Evolutionary conservation across 2,797 vertebrate species (phyloP), one percentile per base, ranked within the genome.

Genomic region (Ctenochaetus hawaiiensis): DNA sequence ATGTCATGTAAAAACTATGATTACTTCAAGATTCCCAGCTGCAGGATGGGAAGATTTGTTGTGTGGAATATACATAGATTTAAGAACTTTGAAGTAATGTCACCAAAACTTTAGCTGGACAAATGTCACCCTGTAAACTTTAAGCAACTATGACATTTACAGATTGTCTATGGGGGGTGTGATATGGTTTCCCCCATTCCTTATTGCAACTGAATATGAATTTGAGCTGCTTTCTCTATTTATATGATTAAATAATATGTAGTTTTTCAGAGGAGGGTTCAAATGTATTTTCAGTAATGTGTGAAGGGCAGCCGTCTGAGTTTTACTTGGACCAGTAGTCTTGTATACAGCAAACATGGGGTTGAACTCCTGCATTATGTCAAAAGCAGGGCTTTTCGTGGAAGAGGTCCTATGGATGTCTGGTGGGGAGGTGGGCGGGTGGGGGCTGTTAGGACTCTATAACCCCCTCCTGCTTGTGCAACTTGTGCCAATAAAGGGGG

Each of bases 401-500:
- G 26, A 45, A 26, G 7, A 14, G 6, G 45, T 63, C 57, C 60
- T 66, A 22, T 72, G 63, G 47, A 41, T 58, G 67, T 39, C 10
- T 8, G 7, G 44, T 7, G 23, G 8, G 16, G 17, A 49, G 9
- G 43, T 20, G 6, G 26, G 12, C 58, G 13, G 56, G 30, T 34
- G 30, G 7, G 16, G 17, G 53, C 4, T 22, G 14, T 54, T 51
- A 39, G 17, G 41, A 16, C 23, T 77, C 67, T 71, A 43, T 74
- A 60, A 47, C 72, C 53, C 76, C 48, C 63, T 63, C 49, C 58
- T 63, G 37, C 48, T 74, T 69, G 62, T 85, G 58, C 72, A 68
- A 60, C n/a, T 71, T 89, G 52, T 89, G 80, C 86, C 86, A 85
- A 26, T 72, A 53, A 71, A 83, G 80, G 80, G 78, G 80, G 85